Evolutionary conservation across 2,113 vertebrate genomes (phyloP), one percentile per base, ranked within the genome.

Genomic region (Sceloporus undulatus): DNA sequence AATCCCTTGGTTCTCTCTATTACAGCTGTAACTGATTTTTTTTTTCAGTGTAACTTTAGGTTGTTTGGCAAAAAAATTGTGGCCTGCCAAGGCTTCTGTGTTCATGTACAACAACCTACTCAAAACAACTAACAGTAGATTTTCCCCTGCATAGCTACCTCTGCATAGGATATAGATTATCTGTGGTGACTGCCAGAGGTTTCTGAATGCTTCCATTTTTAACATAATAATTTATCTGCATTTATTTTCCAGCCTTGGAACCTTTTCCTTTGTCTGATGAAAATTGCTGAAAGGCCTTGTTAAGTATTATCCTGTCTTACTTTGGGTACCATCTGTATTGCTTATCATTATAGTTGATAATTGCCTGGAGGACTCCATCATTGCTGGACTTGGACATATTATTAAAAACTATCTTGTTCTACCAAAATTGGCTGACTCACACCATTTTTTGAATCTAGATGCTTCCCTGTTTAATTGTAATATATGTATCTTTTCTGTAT

Each of bases 21-120:
- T 29, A 77, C 34, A 83, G 6, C 21, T 88, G 66, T 34, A 86
- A 71, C 8, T 79, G 18, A 82, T 82, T 11, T 85, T 76, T 80
- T 80, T 16, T 82, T 42, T 27, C 3, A 13, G 7, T 83, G 0
- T 56, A 79, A 34, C 18, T 85, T 40, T 56, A 62, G 18, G 11
- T n/a, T 71, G 21, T 85, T 56, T 19, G 56, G 59, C 7, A 56
- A 88, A 86, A 40, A 54, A 34, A 13, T 25, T 73, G 25, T 77
- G 9, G 29, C 62, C 2, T 25, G 75, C 42, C 34, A 73, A 78
- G 0, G 2, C 21, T 54, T 13, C 85, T 56, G 13, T 52, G 73
- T 52, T 25, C 79, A 76, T 66, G 18, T 48, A 84, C 71, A 74
- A 71, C 52, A 80, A 78, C 42, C 73, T 80, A 73, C 2, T 4